A percentile compares a stretch with the other conserved stretches of the same genome.
Evolutionary conservation across 1,140 invertebrate genomes (phyloP).

Genomic region (Lepidurus arcticus): DNA sequence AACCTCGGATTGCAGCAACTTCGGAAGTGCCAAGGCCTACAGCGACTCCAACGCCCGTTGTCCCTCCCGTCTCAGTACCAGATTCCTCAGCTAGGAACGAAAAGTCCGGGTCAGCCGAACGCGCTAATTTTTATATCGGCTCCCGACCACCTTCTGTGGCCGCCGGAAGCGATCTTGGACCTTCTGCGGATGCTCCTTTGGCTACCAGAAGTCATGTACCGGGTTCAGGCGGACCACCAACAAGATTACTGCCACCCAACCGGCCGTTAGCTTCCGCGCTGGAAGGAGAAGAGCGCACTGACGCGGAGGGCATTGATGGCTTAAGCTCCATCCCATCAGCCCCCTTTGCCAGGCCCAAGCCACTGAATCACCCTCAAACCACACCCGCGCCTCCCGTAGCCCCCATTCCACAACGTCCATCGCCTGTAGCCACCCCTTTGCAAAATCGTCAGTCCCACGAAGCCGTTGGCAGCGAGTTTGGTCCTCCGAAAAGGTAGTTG

Average conservation of each 20-base stretch:
- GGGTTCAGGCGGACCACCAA: neutral
- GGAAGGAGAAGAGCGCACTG: neutral
- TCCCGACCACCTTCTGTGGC: conserved; percentile 11
- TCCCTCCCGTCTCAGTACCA: neutral
- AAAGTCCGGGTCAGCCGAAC: neutral
- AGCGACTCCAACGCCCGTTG: neutral
- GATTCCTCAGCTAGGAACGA: neutral
- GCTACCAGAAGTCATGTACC: neutral
- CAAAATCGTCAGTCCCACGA: conserved; percentile 25
- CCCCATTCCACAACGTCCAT: conserved; percentile 8
- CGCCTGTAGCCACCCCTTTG: neutral
- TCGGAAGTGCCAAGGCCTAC: neutral
- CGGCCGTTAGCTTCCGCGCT: neutral
- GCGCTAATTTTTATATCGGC: conserved; percentile 26
- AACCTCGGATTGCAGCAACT: neutral
- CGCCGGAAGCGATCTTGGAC: neutral
- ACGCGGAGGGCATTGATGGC: neutral
- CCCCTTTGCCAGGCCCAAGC: conserved; percentile 19
- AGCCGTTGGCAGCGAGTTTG: conserved; percentile 33
- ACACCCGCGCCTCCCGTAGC: neutral
- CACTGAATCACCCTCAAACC: neutral
- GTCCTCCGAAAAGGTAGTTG: conserved; percentile 19
- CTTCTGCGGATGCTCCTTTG: conserved; percentile 3
- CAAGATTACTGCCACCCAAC: neutral
- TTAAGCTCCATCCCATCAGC: neutral